Evolutionary conservation across 1,140 invertebrate species (phyloP).

Genomic region (Tyrophagus putrescentiae): DNA sequence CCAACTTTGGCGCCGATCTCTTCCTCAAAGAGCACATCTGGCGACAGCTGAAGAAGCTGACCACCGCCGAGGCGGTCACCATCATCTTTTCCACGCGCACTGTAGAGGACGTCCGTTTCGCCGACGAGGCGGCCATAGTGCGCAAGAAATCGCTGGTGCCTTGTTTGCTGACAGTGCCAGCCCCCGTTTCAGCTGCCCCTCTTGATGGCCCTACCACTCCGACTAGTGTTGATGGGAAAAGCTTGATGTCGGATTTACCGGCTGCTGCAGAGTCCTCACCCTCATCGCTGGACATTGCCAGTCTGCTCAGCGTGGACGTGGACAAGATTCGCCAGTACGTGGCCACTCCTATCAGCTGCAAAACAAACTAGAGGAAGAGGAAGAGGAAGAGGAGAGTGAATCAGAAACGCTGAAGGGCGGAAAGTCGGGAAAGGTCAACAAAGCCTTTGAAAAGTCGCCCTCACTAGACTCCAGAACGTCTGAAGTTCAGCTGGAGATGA

Average conservation of each 20-base stretch:
- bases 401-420: no score
- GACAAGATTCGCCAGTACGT: background rate
- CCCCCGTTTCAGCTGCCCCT: no score
- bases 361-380: background rate
- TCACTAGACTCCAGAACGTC: no score
- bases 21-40: slow-evolving; percentile 44
- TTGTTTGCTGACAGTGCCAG: no score
- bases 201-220: no score
- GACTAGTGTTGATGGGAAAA: background rate
- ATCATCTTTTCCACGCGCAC: slow-evolving; percentile 90
- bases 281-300: background rate
- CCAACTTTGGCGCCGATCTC: slow-evolving; percentile 14
- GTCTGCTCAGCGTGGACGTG: background rate
- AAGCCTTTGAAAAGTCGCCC: background rate
- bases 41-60: slow-evolving; percentile 66
- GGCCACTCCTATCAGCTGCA: background rate
- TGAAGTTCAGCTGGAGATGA: background rate
- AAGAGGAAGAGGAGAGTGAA: background rate
- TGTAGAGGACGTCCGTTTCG: slow-evolving; percentile 75
- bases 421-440: background rate
- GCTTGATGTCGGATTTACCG: no score
- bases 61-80: slow-evolving; percentile 57
- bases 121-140: slow-evolving; percentile 79
- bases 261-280: background rate
- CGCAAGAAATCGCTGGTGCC: slow-evolving; percentile 65